Percentiles rank a stretch among this genome's conserved stretches.
Conservation (phyloP, 2,888 invertebrate species). For the Cephonodes hylas region DNA sequence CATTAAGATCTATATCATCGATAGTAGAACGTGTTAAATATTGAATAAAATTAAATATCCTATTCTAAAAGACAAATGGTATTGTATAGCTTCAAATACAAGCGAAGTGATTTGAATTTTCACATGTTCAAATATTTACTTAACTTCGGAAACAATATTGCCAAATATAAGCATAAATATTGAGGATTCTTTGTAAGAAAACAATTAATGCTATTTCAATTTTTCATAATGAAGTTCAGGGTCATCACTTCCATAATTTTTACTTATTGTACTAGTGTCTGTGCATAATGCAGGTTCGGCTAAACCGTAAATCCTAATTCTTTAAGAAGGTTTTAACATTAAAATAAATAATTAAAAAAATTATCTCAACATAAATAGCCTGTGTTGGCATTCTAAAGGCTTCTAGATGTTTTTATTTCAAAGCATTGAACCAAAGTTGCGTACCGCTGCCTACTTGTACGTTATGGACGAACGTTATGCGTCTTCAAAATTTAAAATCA, state of each 20-base stretch:
- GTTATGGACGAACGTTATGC: slow-evolving; percentile 51
- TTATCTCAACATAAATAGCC: too few relatives aligned
- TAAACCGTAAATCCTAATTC: too few relatives aligned
- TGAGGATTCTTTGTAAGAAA: too few relatives aligned
- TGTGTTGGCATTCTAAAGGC: too few relatives aligned
- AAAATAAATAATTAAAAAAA: neutral
- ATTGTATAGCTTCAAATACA: neutral
- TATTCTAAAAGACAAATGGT: neutral
- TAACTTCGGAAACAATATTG: neutral
- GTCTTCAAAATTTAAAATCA: slow-evolving; percentile 52
- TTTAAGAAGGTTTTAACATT: too few relatives aligned
- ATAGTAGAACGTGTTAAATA: neutral
- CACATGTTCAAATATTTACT: neutral
- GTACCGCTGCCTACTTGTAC: slow-evolving; percentile 15
- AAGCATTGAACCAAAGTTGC: neutral
- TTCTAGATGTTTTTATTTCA: neutral
- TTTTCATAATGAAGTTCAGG: neutral
- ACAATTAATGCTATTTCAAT: neutral
- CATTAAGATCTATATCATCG: neutral
- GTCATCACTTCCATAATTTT: too few relatives aligned
- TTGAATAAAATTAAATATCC: neutral
- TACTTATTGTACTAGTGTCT: too few relatives aligned
- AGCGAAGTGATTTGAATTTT: neutral
- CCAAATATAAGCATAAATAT: neutral
- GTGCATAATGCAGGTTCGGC: too few relatives aligned